Conservation (phyloP, 2,888 invertebrate genomes). For the Spialia ferax region DNA sequence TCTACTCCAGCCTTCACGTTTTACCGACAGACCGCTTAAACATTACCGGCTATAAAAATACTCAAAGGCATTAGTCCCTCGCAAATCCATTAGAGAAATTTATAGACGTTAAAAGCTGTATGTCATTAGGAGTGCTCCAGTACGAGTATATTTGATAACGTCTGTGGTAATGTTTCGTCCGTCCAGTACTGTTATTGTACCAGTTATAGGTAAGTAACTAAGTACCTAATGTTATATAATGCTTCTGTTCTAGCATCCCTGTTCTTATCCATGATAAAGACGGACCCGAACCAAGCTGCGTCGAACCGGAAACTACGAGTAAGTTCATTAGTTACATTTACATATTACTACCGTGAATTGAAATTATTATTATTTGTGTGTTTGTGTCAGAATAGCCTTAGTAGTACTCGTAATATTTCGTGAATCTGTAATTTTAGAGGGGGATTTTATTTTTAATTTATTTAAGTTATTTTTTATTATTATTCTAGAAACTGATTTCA, state of each 20-base stretch:
- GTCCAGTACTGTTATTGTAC: background rate
- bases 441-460: too few species aligned
- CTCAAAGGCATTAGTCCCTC: constrained; percentile 7
- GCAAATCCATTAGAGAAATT: constrained; percentile 12
- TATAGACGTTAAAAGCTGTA: constrained; percentile 1
- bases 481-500: too few species aligned
- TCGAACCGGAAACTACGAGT: background rate
- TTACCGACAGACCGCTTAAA: constrained; percentile 2
- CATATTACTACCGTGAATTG: background rate
- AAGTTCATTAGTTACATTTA: background rate
- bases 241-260: background rate
- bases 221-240: background rate
- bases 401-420: too few species aligned
- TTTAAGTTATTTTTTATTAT: too few species aligned
- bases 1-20: background rate
- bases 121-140: background rate
- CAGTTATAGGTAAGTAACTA: background rate
- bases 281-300: background rate
- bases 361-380: too few species aligned
- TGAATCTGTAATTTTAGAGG: too few species aligned
- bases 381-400: too few species aligned
- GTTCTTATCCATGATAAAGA: background rate
- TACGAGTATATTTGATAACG: constrained; percentile 1
- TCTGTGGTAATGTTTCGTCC: background rate
- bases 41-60: background rate